Evolutionary conservation across 2,888 invertebrate species (phyloP).

Genomic region (Andrena dorsata): DNA sequence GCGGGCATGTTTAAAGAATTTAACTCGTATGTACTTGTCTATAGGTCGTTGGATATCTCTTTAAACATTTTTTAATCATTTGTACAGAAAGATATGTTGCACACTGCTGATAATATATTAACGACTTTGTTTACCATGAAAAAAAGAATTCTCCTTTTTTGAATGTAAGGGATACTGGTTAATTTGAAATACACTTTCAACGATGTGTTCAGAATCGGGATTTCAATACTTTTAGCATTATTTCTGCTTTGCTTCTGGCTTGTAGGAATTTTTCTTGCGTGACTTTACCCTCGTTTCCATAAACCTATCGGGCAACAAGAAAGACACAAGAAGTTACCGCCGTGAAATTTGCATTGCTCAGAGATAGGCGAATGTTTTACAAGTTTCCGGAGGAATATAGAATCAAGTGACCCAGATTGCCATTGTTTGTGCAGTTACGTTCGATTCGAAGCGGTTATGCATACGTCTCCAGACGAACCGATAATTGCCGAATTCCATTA

Average conservation of each 20-base stretch:
- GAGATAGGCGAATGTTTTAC: constrained; percentile 43
- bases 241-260: constrained; percentile 13
- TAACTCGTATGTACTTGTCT: too few species aligned
- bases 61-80: background rate
- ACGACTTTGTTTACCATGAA: background rate
- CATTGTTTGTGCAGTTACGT: constrained; percentile 45
- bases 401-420: constrained; percentile 56
- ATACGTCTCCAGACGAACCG: constrained; percentile 13
- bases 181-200: background rate
- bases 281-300: constrained; percentile 50
- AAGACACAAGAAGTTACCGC: constrained; percentile 46
- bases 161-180: background rate
- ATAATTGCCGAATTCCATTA: constrained; percentile 48
- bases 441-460: constrained; percentile 1
- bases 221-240: constrained; percentile 9
- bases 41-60: background rate
- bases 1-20: too few species aligned
- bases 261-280: constrained; percentile 34
- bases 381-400: constrained; percentile 53
- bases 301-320: constrained; percentile 47
- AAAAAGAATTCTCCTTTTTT: background rate
- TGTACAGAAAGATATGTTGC: background rate
- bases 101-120: background rate
- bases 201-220: background rate
- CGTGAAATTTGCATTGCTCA: constrained; percentile 47